Conservation (phyloP, 2,113 vertebrate genomes). For the Varanus komodoensis region DNA sequence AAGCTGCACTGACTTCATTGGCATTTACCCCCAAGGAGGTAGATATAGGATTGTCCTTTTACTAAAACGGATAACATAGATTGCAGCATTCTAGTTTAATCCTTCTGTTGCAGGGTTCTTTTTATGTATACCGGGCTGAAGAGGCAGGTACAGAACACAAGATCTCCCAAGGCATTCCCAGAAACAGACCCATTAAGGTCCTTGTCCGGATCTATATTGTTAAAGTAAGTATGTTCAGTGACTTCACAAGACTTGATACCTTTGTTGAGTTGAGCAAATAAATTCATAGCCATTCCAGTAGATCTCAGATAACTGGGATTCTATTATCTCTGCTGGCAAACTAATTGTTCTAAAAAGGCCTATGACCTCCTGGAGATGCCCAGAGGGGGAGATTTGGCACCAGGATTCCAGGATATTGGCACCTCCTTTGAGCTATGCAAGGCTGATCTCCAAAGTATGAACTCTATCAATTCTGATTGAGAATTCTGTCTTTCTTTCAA, state of each 20-base stretch:
- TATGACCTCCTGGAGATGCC: too few species aligned
- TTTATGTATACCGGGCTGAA: slow-evolving; percentile 88
- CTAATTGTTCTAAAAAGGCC: too few species aligned
- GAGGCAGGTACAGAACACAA: slow-evolving; percentile 76
- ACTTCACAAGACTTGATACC: background rate
- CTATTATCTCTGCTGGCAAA: background rate
- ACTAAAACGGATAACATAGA: background rate
- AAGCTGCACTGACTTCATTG: background rate
- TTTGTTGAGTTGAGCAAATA: slow-evolving; percentile 1
- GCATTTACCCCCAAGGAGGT: too few species aligned
- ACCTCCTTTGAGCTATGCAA: background rate
- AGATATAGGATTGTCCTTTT: too few species aligned
- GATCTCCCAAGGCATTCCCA: slow-evolving; percentile 86
- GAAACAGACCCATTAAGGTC: slow-evolving; percentile 89
- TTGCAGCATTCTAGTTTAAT: slow-evolving; percentile 7
- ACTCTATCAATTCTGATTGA: background rate
- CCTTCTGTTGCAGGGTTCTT: slow-evolving; percentile 83
- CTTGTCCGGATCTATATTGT: slow-evolving; percentile 89
- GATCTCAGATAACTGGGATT: background rate
- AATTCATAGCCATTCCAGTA: slow-evolving; percentile 5
- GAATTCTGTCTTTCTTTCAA: background rate
- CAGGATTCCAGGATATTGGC: background rate
- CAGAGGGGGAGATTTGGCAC: too few species aligned
- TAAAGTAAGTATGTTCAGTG: slow-evolving; percentile 80
- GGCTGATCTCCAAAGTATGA: background rate